Base-by-base conservation (phyloP, 2,113 vertebrate species). In the Erythrolamprus reginae region DNA sequence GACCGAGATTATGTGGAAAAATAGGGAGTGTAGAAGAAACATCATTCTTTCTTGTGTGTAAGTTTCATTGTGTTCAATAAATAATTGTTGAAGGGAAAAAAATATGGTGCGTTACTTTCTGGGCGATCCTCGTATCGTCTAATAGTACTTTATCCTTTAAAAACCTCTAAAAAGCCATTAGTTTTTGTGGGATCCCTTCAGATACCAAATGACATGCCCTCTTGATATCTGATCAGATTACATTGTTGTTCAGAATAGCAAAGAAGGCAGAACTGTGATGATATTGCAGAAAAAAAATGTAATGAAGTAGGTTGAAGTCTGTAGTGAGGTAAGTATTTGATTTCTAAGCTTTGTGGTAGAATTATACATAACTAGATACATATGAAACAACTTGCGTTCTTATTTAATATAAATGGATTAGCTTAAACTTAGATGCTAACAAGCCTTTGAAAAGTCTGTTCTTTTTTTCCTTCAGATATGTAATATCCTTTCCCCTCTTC, bases 391-490 rank as follows among this genome's bases (percentile, higher is more conserved):
- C 19, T 53, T 88, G 61, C 55, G 33, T 53, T 28, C 26, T 42
- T 52, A 82, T 82, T 53, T 89, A 52, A 84, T 84, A 56, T 61
- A 89, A 55, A 87, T 48, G 28, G 23, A 70, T 84, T 50, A 33
- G 28, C 33, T 61, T 85, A 38, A 85, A 84, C 26, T 28, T 23
- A 89, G 33, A 55, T 26, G 12, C 61, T 61, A 89, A 87, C 88
- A 87, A 61, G 8, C 88, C 65, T 87, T 58, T 86, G 65, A 89
- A 56, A 48, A 86, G 83, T n/a, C 26, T 82, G 65, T 82, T 82
- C n/a, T 82, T 42, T 89, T 89, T 82, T 61, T n/a, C 47, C 56
- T 70, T 85, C 52, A 82, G 85, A 89, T 61, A 56, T 87, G 53
- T 53, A 85, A 50, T 90, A 38, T 58, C 89, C 47, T 15, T 88